Conservation (phyloP, 2,113 vertebrate genomes). For the Percina caprodes region DNA sequence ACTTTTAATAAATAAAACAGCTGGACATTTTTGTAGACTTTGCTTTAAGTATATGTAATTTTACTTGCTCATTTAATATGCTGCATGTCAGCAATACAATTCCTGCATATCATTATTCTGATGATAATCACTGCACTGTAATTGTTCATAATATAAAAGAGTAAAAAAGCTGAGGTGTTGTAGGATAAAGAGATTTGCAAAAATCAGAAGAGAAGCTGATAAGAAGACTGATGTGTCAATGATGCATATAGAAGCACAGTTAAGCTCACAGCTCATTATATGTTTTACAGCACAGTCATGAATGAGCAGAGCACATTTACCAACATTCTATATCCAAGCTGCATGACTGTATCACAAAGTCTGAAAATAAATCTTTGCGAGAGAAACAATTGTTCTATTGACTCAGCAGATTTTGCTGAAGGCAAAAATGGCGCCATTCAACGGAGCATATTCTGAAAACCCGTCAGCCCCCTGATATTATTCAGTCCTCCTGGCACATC, state of each 20-base stretch:
- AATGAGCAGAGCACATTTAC: slow-evolving; percentile 53
- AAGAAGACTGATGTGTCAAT: slow-evolving; percentile 32
- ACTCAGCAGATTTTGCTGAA: slow-evolving; percentile 75
- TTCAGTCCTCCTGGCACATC: slow-evolving; percentile 68
- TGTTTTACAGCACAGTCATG: slow-evolving; percentile 50
- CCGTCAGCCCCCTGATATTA: slow-evolving; percentile 66
- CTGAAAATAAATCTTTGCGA: slow-evolving; percentile 59
- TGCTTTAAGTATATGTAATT: slow-evolving; percentile 15
- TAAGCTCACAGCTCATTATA: slow-evolving; percentile 49
- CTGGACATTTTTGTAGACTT: slow-evolving; percentile 3
- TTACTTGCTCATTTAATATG: slow-evolving; percentile 26
- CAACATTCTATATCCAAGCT: slow-evolving; percentile 41
- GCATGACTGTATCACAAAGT: slow-evolving; percentile 54
- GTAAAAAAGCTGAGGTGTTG: not conserved
- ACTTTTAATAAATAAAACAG: slow-evolving; percentile 19
- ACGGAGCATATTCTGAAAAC: slow-evolving; percentile 65
- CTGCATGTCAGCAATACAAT: slow-evolving; percentile 1
- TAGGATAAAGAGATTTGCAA: slow-evolving; percentile 8
- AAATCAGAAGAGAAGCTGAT: slow-evolving; percentile 27
- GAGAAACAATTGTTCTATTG: slow-evolving; percentile 69
- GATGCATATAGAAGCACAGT: slow-evolving; percentile 22
- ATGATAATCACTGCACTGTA: slow-evolving; percentile 1
- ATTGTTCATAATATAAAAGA: not conserved
- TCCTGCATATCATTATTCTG: slow-evolving; percentile 2
- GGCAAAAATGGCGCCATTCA: slow-evolving; percentile 68